These are phyloP conservation scores for Discoglossus pictus DNA, from an alignment of 2,797 vertebrate species.

Conservation along the genomic window DNA sequence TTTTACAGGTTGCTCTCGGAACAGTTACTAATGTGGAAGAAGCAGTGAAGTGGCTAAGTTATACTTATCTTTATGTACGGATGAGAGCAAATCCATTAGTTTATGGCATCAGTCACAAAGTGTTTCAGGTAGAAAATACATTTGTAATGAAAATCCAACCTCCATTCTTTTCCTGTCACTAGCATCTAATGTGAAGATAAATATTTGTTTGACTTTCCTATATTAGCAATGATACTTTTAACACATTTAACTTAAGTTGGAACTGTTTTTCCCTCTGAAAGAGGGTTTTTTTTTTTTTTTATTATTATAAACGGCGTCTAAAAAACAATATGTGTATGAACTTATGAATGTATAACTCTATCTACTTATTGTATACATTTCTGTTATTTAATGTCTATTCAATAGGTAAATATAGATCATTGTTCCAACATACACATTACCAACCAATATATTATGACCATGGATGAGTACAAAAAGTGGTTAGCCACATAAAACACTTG, in stretches of 20 bases:
- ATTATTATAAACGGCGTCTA: no score
- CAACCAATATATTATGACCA: no score
- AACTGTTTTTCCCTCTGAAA: slow-evolving; percentile 10
- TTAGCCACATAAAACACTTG: no score
- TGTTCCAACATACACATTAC: no score
- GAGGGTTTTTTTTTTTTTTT: not conserved
- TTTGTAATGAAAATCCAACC: slow-evolving; percentile 54
- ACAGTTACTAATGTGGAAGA: slow-evolving; percentile 97
- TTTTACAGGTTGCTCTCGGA: slow-evolving; percentile 86
- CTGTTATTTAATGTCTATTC: no score
- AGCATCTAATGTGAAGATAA: slow-evolving; percentile 68
- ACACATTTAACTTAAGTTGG: slow-evolving; percentile 20
- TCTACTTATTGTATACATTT: no score
- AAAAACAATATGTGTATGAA: no score
- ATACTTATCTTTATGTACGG: slow-evolving; percentile 95
- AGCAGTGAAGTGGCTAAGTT: slow-evolving; percentile 98
- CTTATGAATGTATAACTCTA: no score
- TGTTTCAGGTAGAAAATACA: slow-evolving; percentile 84
- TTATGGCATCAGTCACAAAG: slow-evolving; percentile 95
- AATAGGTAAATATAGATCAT: no score
- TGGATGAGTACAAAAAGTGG: no score
- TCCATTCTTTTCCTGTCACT: slow-evolving; percentile 61
- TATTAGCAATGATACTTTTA: slow-evolving; percentile 61
- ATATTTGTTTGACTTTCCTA: slow-evolving; percentile 69
- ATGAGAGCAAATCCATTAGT: slow-evolving; percentile 97